Conservation (phyloP, 1,140 invertebrate species). For the Onthophagus taurus region DNA sequence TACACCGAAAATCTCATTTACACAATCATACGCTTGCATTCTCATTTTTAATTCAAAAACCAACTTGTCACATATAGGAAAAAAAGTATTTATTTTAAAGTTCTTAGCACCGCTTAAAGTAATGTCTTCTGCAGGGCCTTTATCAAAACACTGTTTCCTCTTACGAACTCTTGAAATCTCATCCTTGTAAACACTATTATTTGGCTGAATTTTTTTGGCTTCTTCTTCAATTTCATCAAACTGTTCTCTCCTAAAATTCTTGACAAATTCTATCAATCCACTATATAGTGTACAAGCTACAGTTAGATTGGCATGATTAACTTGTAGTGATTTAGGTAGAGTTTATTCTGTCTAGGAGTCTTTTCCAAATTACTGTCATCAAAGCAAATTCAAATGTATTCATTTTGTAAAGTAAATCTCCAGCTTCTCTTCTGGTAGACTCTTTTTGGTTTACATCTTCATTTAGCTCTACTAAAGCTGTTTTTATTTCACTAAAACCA, state of each 20-base stretch:
- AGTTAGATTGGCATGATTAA: background rate
- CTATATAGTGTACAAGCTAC: background rate
- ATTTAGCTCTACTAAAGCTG: background rate
- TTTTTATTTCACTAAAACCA: constrained; percentile 2
- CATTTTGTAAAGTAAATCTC: constrained; percentile 1
- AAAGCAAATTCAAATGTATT: constrained; percentile 1
- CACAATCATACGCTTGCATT: too few relatives aligned
- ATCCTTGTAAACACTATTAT: too few relatives aligned
- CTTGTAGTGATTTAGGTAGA: background rate
- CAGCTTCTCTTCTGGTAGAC: background rate
- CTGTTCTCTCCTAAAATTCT: background rate
- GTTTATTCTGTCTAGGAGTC: background rate
- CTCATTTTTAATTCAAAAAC: too few relatives aligned
- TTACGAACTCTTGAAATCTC: too few relatives aligned
- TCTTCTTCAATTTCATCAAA: background rate
- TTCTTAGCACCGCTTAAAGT: too few relatives aligned
- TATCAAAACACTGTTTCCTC: too few relatives aligned
- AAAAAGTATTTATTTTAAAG: too few relatives aligned
- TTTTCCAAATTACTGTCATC: constrained; percentile 1
- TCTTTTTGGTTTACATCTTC: background rate
- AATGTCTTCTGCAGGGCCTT: too few relatives aligned
- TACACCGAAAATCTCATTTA: too few relatives aligned
- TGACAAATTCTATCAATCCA: background rate
- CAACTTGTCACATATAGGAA: too few relatives aligned
- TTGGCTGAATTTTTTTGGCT: too few relatives aligned